Evolutionary conservation across 2,888 invertebrate genomes (phyloP), one percentile per base, ranked within the genome.

Genomic region (Brenthis daphne): DNA sequence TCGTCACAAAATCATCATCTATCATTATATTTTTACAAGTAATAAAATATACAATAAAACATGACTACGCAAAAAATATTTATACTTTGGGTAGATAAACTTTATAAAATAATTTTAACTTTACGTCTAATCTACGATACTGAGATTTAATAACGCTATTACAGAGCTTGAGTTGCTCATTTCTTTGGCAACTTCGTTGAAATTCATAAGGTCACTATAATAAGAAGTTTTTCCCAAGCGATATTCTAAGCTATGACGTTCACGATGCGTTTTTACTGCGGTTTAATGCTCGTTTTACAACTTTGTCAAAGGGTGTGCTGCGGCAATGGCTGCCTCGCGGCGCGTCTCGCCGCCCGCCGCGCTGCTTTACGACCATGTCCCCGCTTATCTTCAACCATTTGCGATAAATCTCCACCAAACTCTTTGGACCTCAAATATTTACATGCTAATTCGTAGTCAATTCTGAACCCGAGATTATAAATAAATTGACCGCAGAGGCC

Each of bases 281-380:
- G 85, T 92, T 93, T 93, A 91, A 93, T 88, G 90, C 82, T 87
- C 87, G 89, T 93, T 93, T 93, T 92, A 93, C 88, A 89, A 87
- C 93, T 91, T 88, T 81, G 88, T 86, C 86, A 89, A 89, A 89
- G 92, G 91, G 92, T 91, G 90, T 88, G 85, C 78, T 83, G 79
- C 73, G 80, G 74, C 75, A 75, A 73, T 72, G 77, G 73, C 76
- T 73, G 77, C 73, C 76, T 76, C 73, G 78, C 74, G 76, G 74
- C 81, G 71, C 76, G 79, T 70, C 75, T 72, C 76, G 77, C 78
- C 73, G 77, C 76, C 77, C 81, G 77, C 78, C 81, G 81, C 80
- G 79, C 78, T 87, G 85, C 89, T 92, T 92, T 91, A 92, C 90
- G 92, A 90, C 83, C 77, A 81, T 77, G 85, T 84, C 85, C 86